Evolutionary conservation across 2,888 invertebrate species (phyloP), one percentile per base, ranked within the genome.

Genomic region (Polia nebulosa): DNA sequence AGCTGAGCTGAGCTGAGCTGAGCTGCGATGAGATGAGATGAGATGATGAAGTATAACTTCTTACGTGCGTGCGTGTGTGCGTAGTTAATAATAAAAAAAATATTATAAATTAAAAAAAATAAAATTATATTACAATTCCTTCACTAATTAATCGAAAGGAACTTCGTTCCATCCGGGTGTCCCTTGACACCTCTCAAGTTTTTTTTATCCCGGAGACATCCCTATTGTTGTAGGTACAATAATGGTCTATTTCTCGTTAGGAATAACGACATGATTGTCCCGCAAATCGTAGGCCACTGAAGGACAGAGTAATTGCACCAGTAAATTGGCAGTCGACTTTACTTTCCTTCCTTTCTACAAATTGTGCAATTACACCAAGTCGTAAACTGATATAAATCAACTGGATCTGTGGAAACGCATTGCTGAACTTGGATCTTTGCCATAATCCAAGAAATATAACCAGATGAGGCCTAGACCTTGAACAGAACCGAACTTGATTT

Each of bases 211-310:
- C n/a, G n/a, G n/a, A n/a, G n/a, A n/a, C n/a, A n/a, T n/a, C n/a
- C n/a, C n/a, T n/a, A n/a, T n/a, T n/a, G n/a, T n/a, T n/a, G n/a
- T n/a, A n/a, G n/a, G n/a, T 22, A 44, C 70, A 55, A 47, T 44
- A 53, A 49, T 55, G 41, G 64, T 22, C 51, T 27, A 70, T 56
- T 25, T 22, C 9, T 49, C n/a, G 7, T 41, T 15, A 45, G 39
- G 25, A 51, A 7, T 44, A 36, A 72, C 49, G 61, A 61, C 61
- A 22, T 32, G 61, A 72, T 55, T 55, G 17, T 17, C 0, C 29
- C n/a, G 20, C 17, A 49, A 49, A 36, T 51, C 34, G 34, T 20
- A 44, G 47, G 15, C 11, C 45, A 13, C 29, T 22, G 8, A 20
- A 44, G 0, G 11, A 34, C 32, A 27, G 15, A 55, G 8, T 55